Percentiles rank a stretch among this genome's conserved stretches.
phyloP scores from a whole-genome alignment of 1,140 invertebrate species.

The Asbolus verrucosus region DNA sequence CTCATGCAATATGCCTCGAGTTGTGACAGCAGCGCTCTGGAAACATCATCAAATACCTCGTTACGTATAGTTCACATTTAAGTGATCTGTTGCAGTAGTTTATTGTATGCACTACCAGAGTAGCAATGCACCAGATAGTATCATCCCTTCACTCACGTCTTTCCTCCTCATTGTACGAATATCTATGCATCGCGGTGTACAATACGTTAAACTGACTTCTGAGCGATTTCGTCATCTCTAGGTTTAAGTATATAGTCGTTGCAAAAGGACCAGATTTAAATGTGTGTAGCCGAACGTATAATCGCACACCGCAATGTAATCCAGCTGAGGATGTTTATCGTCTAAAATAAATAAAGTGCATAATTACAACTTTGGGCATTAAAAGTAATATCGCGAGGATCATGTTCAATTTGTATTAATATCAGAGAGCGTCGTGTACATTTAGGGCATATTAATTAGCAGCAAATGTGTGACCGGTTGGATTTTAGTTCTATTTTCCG shows the following conservation, averaged over 20 bases:
- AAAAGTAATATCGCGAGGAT: conserved; percentile 13
- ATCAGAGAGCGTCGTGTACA: conserved; percentile 3
- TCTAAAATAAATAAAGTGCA: no score
- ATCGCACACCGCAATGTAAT: no score
- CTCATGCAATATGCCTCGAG: conserved; percentile 13
- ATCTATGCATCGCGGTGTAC: no score
- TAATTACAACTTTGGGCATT: no score
- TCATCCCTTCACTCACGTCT: conserved; percentile 15
- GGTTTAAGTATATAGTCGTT: no score
- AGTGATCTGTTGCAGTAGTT: conserved; percentile 31
- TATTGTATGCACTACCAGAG: conserved; percentile 21
- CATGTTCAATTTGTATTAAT: conserved; percentile 21
- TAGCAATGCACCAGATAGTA: conserved; percentile 6
- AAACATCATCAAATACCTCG: conserved; percentile 27
- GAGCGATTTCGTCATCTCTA: no score
- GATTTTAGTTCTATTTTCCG: conserved; percentile 34
- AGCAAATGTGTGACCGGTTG: conserved; percentile 25
- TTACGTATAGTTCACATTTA: conserved; percentile 20
- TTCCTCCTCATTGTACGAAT: not conserved
- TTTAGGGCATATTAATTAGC: conserved; percentile 29
- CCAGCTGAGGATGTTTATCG: no score
- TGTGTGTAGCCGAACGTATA: no score
- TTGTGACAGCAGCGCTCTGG: conserved; percentile 10
- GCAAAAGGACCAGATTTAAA: no score
- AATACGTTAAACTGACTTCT: no score